phyloP scores from a whole-genome alignment of 2,797 vertebrate species.

The Pyrocephalus nanus region DNA sequence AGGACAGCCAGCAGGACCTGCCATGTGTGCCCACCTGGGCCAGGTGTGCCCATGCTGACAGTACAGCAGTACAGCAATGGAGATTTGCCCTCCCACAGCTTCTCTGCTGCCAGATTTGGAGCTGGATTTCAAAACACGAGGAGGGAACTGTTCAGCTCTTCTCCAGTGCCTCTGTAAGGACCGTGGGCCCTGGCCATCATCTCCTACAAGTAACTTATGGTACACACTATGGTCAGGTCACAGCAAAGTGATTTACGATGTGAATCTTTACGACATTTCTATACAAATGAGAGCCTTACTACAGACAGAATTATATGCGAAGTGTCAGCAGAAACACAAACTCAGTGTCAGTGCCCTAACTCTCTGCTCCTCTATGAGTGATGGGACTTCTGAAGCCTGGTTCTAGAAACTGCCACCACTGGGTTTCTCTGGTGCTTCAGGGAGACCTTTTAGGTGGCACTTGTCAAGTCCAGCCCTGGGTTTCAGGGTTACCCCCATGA shows the following conservation, averaged over 20 bases:
- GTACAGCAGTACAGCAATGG: accelerated
- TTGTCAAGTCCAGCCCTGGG: neutral
- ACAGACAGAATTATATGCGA: neutral
- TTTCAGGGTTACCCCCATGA: neutral
- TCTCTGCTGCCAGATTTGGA: neutral
- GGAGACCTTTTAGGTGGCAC: neutral
- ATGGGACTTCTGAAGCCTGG: neutral
- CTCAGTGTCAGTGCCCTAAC: neutral
- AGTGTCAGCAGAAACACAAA: neutral
- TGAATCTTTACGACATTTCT: neutral
- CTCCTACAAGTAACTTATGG: neutral
- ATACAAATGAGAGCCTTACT: neutral
- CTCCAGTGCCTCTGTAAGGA: neutral
- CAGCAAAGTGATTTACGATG: neutral
- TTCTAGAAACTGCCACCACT: neutral
- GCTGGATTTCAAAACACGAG: neutral
- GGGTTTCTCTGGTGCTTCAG: neutral
- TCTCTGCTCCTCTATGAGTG: neutral
- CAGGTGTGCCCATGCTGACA: neutral
- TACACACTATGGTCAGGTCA: neutral
- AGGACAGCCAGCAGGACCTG: neutral
- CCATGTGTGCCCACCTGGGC: accelerated
- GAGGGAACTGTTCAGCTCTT: neutral
- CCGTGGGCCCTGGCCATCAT: neutral
- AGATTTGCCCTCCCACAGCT: neutral